These are phyloP conservation scores for Gandaritis pyraliata DNA, from an alignment of 2,888 invertebrate species.

Conservation along the genomic window DNA sequence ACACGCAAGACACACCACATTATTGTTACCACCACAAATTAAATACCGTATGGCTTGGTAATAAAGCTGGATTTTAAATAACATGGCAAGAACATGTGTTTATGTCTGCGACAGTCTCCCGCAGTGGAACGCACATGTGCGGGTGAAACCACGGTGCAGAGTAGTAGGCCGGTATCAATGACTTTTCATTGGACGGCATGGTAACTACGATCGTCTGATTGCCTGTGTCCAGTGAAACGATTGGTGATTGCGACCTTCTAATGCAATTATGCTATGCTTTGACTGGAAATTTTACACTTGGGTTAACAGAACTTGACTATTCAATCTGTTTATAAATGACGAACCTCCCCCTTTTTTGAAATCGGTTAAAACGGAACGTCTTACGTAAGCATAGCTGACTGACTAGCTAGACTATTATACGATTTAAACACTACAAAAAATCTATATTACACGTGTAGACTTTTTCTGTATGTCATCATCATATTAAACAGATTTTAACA, in stretches of 20 bases:
- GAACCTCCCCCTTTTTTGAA: too few species aligned
- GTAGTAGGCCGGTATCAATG: conserved; percentile 48
- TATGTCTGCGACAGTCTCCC: conserved; percentile 40
- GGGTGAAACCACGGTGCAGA: conserved; percentile 44
- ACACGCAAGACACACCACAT: conserved; percentile 48
- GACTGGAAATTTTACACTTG: neutral
- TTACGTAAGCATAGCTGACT: too few species aligned
- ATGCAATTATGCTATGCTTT: neutral
- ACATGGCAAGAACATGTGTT: conserved; percentile 8
- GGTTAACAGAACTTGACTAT: too few species aligned
- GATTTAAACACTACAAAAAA: too few species aligned
- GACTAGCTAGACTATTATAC: too few species aligned
- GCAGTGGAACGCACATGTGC: conserved; percentile 47
- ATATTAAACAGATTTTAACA: neutral
- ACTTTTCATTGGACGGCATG: conserved; percentile 30
- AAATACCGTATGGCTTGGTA: conserved; percentile 4
- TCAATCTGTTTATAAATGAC: too few species aligned
- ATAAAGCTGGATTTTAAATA: conserved; percentile 14
- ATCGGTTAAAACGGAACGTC: too few species aligned
- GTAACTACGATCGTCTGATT: conserved; percentile 14
- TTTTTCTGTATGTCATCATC: neutral
- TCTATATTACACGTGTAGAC: neutral
- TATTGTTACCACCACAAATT: conserved; percentile 2
- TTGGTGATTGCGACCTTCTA: conserved; percentile 8
- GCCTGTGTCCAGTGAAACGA: conserved; percentile 15